Conservation (phyloP, 2,797 vertebrate species). For the Schizothorax lantsangensis region DNA sequence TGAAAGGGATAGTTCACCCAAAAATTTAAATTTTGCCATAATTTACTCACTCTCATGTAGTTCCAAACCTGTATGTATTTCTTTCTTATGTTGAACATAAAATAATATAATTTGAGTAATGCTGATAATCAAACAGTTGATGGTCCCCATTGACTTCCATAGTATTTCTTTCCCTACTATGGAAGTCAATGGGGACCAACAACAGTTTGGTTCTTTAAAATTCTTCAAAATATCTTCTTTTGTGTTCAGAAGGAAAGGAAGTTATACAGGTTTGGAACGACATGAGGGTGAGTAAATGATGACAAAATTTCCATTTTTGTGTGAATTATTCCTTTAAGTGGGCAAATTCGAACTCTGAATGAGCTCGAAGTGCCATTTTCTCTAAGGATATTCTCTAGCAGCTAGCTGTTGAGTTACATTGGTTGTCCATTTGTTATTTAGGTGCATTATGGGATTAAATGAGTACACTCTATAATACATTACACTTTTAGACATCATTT, state of each 20-base stretch:
- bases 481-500: not conserved
- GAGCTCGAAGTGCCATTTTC: not conserved
- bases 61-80: not conserved
- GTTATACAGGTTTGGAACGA: too few relatives aligned
- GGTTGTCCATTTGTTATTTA: not conserved
- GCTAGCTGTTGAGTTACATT: not conserved
- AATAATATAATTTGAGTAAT: too few relatives aligned
- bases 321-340: not conserved
- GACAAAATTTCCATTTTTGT: not conserved
- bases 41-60: not conserved
- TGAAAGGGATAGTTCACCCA: not conserved
- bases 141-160: too few relatives aligned
- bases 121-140: too few relatives aligned
- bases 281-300: too few relatives aligned
- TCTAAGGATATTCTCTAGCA: not conserved
- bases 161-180: too few relatives aligned
- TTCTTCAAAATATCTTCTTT: not conserved
- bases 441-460: slow-evolving; percentile 8
- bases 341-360: not conserved
- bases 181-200: too few relatives aligned
- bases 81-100: not conserved
- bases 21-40: not conserved
- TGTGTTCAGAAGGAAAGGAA: not conserved
- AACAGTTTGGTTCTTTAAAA: too few relatives aligned
- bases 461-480: not conserved